These are phyloP conservation scores for Lycaon pictus DNA, from an alignment of 2,113 vertebrate species.

Conservation along the genomic window DNA sequence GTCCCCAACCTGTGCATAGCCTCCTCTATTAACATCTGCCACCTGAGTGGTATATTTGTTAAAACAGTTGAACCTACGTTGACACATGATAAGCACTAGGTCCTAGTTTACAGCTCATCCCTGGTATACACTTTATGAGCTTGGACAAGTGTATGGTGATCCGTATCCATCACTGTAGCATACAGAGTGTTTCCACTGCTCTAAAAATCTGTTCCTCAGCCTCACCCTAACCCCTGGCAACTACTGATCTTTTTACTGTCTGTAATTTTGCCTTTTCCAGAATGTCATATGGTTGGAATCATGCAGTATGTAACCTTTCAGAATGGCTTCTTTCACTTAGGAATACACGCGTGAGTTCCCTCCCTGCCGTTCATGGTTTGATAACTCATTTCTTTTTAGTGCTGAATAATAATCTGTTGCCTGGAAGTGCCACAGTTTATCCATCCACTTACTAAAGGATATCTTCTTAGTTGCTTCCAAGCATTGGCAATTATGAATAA, in stretches of 20 bases:
- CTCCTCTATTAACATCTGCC: not conserved
- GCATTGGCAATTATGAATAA: not conserved
- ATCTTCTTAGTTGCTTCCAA: constrained; percentile 5
- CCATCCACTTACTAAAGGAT: not conserved
- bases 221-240: not conserved
- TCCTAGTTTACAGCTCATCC: not conserved
- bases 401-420: not conserved
- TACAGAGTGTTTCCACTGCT: not conserved
- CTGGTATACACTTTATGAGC: not conserved
- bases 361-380: not conserved
- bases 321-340: not conserved
- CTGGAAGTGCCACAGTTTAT: not conserved
- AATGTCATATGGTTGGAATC: not conserved
- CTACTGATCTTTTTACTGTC: not conserved
- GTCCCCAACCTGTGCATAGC: not conserved
- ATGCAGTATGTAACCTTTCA: not conserved
- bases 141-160: not conserved
- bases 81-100: not conserved
- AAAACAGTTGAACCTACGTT: not conserved
- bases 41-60: not conserved
- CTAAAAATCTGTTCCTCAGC: not conserved
- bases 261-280: not conserved
- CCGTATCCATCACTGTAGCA: not conserved
- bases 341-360: not conserved
- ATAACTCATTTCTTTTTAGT: not conserved